phyloP scores from a whole-genome alignment of 2,113 vertebrate species.

The Chionodraco myersi region DNA sequence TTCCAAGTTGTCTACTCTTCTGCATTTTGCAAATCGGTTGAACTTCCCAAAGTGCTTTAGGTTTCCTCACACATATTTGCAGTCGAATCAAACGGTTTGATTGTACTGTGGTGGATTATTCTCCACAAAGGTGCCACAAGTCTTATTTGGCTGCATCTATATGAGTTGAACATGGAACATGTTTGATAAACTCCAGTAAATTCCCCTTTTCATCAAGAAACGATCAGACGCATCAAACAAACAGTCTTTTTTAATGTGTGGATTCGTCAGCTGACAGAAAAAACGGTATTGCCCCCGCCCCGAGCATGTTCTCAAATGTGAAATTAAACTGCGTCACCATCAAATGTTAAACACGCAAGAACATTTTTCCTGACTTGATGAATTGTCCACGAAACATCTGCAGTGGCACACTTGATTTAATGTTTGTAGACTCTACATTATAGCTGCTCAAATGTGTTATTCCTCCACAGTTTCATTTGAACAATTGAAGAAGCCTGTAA shows the following conservation, averaged over 20 bases:
- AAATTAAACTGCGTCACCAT: neutral
- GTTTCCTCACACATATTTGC: neutral
- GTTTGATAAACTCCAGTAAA: neutral
- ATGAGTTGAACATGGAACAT: neutral
- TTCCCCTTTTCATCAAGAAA: neutral
- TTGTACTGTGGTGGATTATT: neutral
- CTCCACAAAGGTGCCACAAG: neutral
- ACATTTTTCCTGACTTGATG: neutral
- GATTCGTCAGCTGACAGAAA: neutral
- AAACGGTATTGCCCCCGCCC: neutral
- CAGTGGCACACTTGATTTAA: neutral
- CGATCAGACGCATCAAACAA: neutral
- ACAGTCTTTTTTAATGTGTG: neutral
- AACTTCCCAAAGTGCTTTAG: too few relatives aligned
- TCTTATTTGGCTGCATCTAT: neutral
- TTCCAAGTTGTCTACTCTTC: too few relatives aligned
- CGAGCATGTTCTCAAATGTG: conserved; percentile 8
- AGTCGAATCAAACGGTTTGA: neutral
- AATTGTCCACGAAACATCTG: neutral
- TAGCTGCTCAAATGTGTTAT: neutral
- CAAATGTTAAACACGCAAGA: neutral
- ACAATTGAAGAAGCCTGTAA: neutral
- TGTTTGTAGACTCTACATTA: neutral
- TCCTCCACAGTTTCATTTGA: neutral
- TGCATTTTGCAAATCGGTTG: too few relatives aligned